Base-by-base conservation (phyloP, 2,797 vertebrate genomes). In the Rhabdophis nuchalis region DNA sequence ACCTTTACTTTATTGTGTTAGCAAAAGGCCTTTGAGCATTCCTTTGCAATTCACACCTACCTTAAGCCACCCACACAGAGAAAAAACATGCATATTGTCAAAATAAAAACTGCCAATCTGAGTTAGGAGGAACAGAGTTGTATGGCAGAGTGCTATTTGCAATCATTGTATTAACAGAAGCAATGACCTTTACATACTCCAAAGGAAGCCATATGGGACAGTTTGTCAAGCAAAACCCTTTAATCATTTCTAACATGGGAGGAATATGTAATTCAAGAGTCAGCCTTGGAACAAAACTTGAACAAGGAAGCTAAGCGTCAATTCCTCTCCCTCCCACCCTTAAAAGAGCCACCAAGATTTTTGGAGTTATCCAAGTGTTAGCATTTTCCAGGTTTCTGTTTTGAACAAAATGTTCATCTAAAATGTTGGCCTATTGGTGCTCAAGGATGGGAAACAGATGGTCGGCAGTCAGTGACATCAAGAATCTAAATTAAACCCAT, bases 121-220 rank as follows among this genome's bases (percentile, higher is more conserved):
- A 95, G 87, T 90, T 72, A 85, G 60, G 29, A 94, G 72, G 41
- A 94, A 93, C 11, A 18, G 61, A 11, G 4, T 95, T 88, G 94
- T 94, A 95, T 93, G 93, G 95, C 90, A 94, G 93, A 93, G 93
- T 95, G 92, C 91, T 92, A 94, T 95, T 93, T 96, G 95, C 91
- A 92, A 53, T 87, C 85, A 64, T 92, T 92, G 87, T 92, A 86
- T 95, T 97, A 97, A 96, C 96, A 96, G 96, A 97, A 96, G 95
- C 95, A 94, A 54, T 96, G 95, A 97, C 96, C 96, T 96, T 96
- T 97, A 93, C 95, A 92, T 91, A 92, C 91, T 96, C 95, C 95
- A 95, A 91, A 96, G 95, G 46, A 93, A 96, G 90, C 92, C 96
- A 94, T 95, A 96, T 95, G 94, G 94, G 92, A 52, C 61, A 36